phyloP scores from a whole-genome alignment of 2,113 vertebrate genomes.

The Stegastes partitus region DNA sequence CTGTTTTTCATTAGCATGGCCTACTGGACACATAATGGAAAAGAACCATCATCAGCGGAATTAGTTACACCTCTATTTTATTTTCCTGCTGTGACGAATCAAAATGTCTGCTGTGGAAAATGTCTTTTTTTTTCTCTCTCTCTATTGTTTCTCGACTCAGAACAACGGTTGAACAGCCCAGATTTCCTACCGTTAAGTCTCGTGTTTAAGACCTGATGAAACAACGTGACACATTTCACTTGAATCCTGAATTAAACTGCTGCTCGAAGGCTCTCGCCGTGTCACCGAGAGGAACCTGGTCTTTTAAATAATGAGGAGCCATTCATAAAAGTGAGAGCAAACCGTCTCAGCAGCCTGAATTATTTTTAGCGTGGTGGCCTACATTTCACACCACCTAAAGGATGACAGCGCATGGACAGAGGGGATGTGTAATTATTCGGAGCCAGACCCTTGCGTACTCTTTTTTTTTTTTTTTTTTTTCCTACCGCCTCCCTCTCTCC shows the following conservation, averaged over 20 bases:
- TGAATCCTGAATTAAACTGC: neutral
- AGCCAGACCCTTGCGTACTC: conserved; percentile 50
- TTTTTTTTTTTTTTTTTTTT: conserved; percentile 19
- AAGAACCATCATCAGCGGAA: neutral
- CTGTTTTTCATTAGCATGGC: neutral
- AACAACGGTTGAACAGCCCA: neutral
- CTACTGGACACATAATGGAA: neutral
- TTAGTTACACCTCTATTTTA: neutral
- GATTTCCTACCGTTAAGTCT: neutral
- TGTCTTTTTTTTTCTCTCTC: neutral
- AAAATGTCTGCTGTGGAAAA: neutral
- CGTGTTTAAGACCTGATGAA: conserved; percentile 1
- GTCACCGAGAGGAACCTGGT: neutral
- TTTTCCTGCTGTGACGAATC: neutral
- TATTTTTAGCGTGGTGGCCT: conserved; percentile 68
- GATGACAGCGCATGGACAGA: conserved; percentile 63
- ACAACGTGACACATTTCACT: neutral
- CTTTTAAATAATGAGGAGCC: conserved; percentile 46
- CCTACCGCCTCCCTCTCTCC: conserved; percentile 36
- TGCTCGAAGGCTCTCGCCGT: neutral
- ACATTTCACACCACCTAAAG: conserved; percentile 71
- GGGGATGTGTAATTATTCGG: conserved; percentile 72
- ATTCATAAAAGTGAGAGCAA: conserved; percentile 61
- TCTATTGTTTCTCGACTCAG: neutral
- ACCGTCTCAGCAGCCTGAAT: conserved; percentile 40